Evolutionary conservation across 2,888 invertebrate species (phyloP).

Genomic region (Coelopa pilipes): DNA sequence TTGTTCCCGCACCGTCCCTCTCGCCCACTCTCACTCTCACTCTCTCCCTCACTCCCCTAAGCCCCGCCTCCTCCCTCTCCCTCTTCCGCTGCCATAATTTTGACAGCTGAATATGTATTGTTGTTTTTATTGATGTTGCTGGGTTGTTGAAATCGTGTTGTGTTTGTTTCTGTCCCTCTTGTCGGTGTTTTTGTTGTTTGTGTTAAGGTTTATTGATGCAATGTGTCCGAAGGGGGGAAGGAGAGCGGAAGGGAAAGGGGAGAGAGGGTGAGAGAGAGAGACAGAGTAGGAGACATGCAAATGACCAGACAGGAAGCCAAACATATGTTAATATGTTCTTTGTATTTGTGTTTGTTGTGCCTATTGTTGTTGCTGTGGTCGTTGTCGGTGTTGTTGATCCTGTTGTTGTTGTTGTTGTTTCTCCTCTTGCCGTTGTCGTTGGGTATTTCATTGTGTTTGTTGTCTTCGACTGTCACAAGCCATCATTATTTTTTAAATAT

Average conservation of each 20-base stretch:
- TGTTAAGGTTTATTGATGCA: constrained; percentile 18
- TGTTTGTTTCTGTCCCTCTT: neutral
- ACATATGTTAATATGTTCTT: constrained; percentile 1
- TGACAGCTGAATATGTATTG: constrained; percentile 28
- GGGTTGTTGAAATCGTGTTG: neutral
- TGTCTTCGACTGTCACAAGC: constrained; percentile 12
- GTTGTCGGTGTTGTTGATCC: neutral
- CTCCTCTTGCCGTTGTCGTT: too few species aligned
- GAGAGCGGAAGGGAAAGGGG: too few species aligned
- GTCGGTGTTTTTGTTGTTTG: constrained; percentile 7
- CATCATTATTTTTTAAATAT: constrained; percentile 12
- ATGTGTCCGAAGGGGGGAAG: neutral
- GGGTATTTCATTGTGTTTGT: neutral
- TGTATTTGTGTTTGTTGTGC: neutral
- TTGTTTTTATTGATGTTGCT: constrained; percentile 6
- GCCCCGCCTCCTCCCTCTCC: neutral
- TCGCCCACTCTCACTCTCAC: neutral
- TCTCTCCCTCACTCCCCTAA: neutral
- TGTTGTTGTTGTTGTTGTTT: neutral
- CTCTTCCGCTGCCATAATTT: constrained; percentile 25
- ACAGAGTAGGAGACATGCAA: too few species aligned
- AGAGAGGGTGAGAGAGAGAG: too few species aligned
- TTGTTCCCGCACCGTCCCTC: too few species aligned
- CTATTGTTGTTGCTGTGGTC: neutral
- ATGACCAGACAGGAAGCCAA: neutral